Evolutionary conservation across 2,888 invertebrate genomes (phyloP), one percentile per base, ranked within the genome.

Genomic region (Buathra laborator): DNA sequence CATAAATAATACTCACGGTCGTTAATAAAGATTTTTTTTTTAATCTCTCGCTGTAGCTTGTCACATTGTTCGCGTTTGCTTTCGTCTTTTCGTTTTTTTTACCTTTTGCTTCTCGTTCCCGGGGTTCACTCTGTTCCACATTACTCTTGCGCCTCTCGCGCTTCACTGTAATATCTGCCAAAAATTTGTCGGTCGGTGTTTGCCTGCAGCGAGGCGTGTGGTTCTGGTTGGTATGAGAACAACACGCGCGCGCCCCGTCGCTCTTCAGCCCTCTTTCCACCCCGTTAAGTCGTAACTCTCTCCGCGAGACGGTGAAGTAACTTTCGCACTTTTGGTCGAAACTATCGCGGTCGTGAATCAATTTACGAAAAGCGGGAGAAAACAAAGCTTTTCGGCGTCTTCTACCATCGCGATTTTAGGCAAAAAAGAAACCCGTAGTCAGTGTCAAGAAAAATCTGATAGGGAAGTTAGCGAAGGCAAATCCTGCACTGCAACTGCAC

Each of bases 331-430:
- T 82, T 77, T 71, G 70, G 66, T 53, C 12, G 53, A 19, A 10
- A 78, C 82, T 78, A 83, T 83, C 78, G 71, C 66, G 67, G 48
- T 78, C 82, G 82, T 83, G 82, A 83, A 83, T 83, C 82, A 78
- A 83, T 83, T 83, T 83, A 78, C 78, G 77, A 72, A 56, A 43
- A 78, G 82, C 62, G 71, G 37, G 1, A 37, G 37, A 67, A 83
- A 78, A 78, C 77, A 72, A 78, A 83, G 46, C 80, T 44, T 16
- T 10, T 19, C 56, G 19, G 19, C 19, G 6, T 37, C 37, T 37
- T 24, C 56, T 16, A 1, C 51, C 10, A 24, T 24, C 12, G 19
- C 56, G 56, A 56, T 56, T 10, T 10, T 56, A 1, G 24, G 7
- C 5, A 37, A 51, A 51, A 44, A 56, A 12, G 32, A 9, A 72